These are phyloP conservation scores for Cebuella pygmaea DNA, from an alignment of 2,797 vertebrate genomes.

Conservation along the genomic window DNA sequence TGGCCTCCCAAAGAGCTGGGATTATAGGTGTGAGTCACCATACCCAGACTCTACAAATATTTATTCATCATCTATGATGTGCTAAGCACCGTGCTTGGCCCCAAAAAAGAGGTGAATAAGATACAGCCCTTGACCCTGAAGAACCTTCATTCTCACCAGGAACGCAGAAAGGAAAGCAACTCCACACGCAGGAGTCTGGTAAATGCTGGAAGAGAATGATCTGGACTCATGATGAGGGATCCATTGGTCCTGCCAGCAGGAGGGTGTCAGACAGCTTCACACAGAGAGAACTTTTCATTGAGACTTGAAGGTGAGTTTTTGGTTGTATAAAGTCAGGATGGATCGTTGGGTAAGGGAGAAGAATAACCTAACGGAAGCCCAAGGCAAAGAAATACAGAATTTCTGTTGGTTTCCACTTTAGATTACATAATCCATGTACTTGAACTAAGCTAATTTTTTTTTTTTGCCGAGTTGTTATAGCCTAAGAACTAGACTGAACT, in stretches of 20 bases:
- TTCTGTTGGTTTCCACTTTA: neutral
- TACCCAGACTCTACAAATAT: neutral
- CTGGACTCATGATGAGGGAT: neutral
- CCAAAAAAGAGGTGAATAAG: neutral
- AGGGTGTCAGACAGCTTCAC: neutral
- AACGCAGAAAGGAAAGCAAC: neutral
- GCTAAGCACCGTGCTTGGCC: neutral
- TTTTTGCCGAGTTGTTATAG: neutral
- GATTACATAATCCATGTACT: neutral
- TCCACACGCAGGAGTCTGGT: neutral
- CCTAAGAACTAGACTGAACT: neutral
- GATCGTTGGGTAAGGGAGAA: neutral
- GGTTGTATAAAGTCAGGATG: neutral
- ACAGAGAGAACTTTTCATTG: neutral
- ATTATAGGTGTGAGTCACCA: neutral
- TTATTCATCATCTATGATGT: neutral
- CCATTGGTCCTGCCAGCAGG: no score
- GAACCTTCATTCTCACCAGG: neutral
- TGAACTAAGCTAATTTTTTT: neutral
- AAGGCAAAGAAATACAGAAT: neutral
- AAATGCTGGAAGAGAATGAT: no score
- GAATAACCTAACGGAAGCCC: accelerated
- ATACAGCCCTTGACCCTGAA: neutral
- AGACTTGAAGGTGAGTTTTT: neutral
- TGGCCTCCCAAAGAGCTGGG: neutral